phyloP scores from a whole-genome alignment of 2,113 vertebrate species.

The Salvelinus alpinus region DNA sequence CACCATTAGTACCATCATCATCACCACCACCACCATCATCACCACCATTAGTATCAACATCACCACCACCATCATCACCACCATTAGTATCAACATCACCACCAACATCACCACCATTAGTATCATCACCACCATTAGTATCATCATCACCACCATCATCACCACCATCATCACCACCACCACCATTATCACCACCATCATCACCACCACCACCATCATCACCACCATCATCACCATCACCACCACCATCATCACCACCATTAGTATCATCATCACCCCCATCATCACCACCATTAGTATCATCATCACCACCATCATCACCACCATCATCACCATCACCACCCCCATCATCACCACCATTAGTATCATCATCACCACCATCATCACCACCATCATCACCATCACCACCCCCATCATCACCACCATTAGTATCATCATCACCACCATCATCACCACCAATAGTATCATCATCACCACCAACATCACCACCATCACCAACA shows the following conservation, averaged over 20 bases:
- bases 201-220: fast-evolving
- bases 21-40: fast-evolving
- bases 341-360: fast-evolving
- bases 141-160: fast-evolving
- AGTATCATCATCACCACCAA: too few species aligned
- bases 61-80: fast-evolving
- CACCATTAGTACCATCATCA: too few species aligned
- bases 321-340: too few species aligned
- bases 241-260: fast-evolving
- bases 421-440: too few species aligned
- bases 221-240: fast-evolving
- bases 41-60: fast-evolving
- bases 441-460: too few species aligned
- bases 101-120: fast-evolving
- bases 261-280: fast-evolving
- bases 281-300: fast-evolving
- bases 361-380: too few species aligned
- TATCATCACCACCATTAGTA: fast-evolving
- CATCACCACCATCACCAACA: too few species aligned
- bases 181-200: fast-evolving
- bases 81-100: fast-evolving
- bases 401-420: fast-evolving
- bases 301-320: too few species aligned
- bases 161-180: fast-evolving
- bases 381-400: fast-evolving